A percentile compares a stretch with the other conserved stretches of the same genome.
Evolutionary conservation across 2,113 vertebrate species (phyloP).

Genomic region (Prunella himalayana): DNA sequence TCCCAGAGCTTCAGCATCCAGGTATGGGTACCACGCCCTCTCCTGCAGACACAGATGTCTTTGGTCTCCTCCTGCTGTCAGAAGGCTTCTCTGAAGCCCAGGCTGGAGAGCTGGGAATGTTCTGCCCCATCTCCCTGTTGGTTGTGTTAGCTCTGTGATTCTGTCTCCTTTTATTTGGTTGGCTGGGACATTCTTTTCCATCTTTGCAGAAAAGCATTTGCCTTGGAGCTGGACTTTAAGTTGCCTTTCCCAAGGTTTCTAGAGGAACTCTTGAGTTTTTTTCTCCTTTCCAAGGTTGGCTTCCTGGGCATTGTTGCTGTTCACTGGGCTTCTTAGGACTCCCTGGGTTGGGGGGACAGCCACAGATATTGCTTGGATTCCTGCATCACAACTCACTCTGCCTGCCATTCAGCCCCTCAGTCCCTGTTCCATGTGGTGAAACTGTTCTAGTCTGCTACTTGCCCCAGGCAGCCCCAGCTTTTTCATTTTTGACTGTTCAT

Average conservation of each 20-base stretch:
- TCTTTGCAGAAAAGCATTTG: background rate
- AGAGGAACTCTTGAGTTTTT: background rate
- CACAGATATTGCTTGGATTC: background rate
- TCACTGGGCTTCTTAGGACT: background rate
- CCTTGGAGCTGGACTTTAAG: background rate
- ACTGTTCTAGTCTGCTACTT: background rate
- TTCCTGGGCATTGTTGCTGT: background rate
- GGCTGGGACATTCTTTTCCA: background rate
- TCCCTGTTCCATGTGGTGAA: rapidly evolving
- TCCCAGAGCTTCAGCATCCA: conserved; percentile 89
- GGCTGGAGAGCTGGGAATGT: background rate
- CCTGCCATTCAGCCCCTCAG: background rate
- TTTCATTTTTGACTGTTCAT: background rate
- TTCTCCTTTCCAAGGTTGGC: background rate
- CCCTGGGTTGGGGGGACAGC: background rate
- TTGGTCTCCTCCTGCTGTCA: background rate
- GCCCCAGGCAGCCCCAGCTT: background rate
- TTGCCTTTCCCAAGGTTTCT: background rate
- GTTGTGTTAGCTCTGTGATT: rapidly evolving
- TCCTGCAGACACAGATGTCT: rapidly evolving
- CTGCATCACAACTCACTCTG: background rate
- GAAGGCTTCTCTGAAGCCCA: background rate
- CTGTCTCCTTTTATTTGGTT: background rate
- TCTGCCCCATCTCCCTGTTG: background rate
- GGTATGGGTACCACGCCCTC: conserved; percentile 53